phyloP scores from a whole-genome alignment of 2,113 vertebrate genomes.

The Anguilla japonica region DNA sequence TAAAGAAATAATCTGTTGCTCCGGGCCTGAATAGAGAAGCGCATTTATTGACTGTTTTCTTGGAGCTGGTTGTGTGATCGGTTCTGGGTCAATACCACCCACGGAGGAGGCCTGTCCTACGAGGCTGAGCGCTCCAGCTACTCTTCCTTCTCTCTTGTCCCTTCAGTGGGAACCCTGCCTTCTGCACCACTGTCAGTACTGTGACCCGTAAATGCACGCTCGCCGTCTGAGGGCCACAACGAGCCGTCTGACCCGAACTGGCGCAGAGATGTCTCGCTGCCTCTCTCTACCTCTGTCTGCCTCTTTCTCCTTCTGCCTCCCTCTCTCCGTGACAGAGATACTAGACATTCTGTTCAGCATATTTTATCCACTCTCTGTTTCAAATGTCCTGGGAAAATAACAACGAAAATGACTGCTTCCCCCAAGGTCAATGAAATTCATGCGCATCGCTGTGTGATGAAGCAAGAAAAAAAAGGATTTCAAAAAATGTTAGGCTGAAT shows the following conservation, averaged over 20 bases:
- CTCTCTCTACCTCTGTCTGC: neutral
- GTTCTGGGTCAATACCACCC: conserved; percentile 21
- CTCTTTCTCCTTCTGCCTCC: neutral
- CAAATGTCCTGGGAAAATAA: neutral
- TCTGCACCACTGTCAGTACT: neutral
- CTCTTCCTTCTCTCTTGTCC: too few species aligned
- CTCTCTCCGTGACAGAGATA: neutral
- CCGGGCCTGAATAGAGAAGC: conserved; percentile 27
- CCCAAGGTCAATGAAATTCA: neutral
- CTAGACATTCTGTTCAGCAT: neutral
- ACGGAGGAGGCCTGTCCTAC: neutral
- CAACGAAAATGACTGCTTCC: neutral
- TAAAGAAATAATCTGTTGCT: neutral
- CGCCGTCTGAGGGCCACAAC: neutral
- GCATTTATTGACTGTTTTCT: conserved; percentile 36
- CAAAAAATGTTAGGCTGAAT: too few species aligned
- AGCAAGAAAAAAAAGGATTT: neutral
- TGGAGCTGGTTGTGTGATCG: neutral
- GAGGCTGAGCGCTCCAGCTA: neutral
- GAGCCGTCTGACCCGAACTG: neutral
- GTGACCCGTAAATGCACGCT: neutral
- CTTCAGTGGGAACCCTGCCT: neutral
- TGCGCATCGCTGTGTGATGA: neutral
- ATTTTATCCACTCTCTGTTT: neutral
- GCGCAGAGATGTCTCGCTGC: neutral